Base-by-base conservation (phyloP, 2,888 invertebrate genomes). In the Apodemia duryi region DNA sequence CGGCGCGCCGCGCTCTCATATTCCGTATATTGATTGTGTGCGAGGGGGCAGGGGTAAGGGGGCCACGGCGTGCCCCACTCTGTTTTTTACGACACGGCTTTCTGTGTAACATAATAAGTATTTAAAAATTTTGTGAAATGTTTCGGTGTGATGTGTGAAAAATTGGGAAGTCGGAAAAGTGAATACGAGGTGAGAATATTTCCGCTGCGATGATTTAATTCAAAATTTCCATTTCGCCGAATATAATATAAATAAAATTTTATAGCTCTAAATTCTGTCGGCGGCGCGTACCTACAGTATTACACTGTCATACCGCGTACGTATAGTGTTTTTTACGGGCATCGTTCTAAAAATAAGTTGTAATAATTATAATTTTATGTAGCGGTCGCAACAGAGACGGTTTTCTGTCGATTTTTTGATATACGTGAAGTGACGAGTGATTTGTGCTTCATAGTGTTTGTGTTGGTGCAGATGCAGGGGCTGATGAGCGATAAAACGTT, bases 401-500 rank as follows among this genome's bases (percentile, higher is more conserved):
- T 89, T 88, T 89, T 88, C 86, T 88, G 89, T 85, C 79, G 84
- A 85, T 86, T 85, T 84, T 81, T 84, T 83, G 81, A 80, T 77
- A 76, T 65, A 65, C 64, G 85, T 80, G 82, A 79, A 80, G 84
- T 85, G 75, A 32, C 29, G 57, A 75, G 88, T 86, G 85, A 81
- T 81, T 86, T 79, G 82, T 86, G 84, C 78, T 80, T 80, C 77
- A 78, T 79, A 84, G 86, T 88, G 88, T 80, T 76, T 86, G 86
- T 86, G 85, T 83, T 82, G 84, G 84, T 88, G 82, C 88, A 92
- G 92, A 92, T 92, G 92, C 92, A 91, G 92, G 88, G 88, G 83
- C 81, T 91, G 86, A 93, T 93, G 92, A 93, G 92, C 78, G 93
- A 94, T 73, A 94, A 94, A 85, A 94, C 94, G 81, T 94, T 94